Evolutionary conservation across 1,140 invertebrate species (phyloP), one percentile per base, ranked within the genome.

Genomic region (Tetranychus cinnabarinus): DNA sequence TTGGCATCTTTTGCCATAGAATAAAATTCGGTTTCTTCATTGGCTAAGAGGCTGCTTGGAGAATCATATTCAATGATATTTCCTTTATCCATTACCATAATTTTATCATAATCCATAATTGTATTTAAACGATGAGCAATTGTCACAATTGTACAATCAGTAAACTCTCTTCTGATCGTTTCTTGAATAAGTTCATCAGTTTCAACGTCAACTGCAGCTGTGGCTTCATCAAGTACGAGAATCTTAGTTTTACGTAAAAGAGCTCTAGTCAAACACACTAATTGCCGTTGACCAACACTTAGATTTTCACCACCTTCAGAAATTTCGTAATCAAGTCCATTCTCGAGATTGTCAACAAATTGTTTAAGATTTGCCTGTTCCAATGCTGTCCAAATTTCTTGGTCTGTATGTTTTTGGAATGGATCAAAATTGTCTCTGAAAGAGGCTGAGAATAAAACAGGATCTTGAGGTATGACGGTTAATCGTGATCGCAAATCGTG

Each of bases 401-500:
- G 68, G 61, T 73, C 72, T 12, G 66, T 64, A 60, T 67, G 69
- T 50, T 66, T 62, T 15, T 68, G 62, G 52, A 68, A 69, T 0
- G 72, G 71, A 63, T 73, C 70, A 5, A 71, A 59, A 63, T 72
- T 71, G 45, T 80, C 80, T 4, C 86, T 74, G 72, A 91, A 78
- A 35, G 80, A 83, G 50, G 84, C 85, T 1, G 79, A 83, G 70
- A 90, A 90, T n/a, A 76, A 65, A 31, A 75, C 72, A 13, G 77
- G 75, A 64, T 78, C 77, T 72, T 78, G 59, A 12, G 64, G 65
- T 35, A 65, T 62, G 33, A 66, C 33, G 71, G 73, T 61, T 85
- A 76, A 76, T 65, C 84, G 71, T 13, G 74, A 73, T 77, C 93
- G 77, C 34, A 98, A 72, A 64, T 86, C 81, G 70, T 96, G 88